Conservation (phyloP, 2,888 invertebrate genomes). For the Coelinius sp. region DNA sequence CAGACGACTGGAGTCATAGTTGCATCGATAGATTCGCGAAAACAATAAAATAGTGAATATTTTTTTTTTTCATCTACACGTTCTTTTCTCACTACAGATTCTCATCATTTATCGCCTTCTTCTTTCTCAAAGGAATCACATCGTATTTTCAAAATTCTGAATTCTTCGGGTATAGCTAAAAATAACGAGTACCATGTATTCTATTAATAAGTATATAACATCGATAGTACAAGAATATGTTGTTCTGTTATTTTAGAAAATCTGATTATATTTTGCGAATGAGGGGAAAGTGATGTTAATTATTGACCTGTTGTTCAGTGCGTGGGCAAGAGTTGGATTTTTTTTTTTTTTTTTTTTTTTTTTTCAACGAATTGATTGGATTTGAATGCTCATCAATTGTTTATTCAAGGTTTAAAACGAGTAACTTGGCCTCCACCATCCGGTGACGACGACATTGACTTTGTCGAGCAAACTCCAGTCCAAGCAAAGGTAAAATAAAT, state of each 20-base stretch:
- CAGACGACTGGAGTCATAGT: too few species aligned
- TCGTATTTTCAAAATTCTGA: slow-evolving; percentile 35
- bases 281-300: slow-evolving; percentile 29
- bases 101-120: slow-evolving; percentile 9
- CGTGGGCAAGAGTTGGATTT: slow-evolving; percentile 2
- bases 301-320: slow-evolving; percentile 39
- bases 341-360: slow-evolving; percentile 46
- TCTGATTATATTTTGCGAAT: slow-evolving; percentile 28
- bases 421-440: slow-evolving; percentile 89
- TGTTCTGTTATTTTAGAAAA: slow-evolving; percentile 12
- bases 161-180: slow-evolving; percentile 22
- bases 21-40: neutral
- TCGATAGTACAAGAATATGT: slow-evolving; percentile 7
- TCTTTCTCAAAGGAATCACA: slow-evolving; percentile 1
- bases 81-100: slow-evolving; percentile 14
- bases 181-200: neutral
- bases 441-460: slow-evolving; percentile 78
- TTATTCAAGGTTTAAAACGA: slow-evolving; percentile 81
- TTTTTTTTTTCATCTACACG: neutral
- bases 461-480: slow-evolving; percentile 72
- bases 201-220: slow-evolving; percentile 19
- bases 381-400: too few species aligned
- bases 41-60: too few species aligned
- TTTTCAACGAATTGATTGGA: too few species aligned
- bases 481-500: slow-evolving; percentile 74